A percentile compares a stretch with the other conserved stretches of the same genome.
phyloP scores from a whole-genome alignment of 2,888 invertebrate genomes.

The Orthosia cruda region DNA sequence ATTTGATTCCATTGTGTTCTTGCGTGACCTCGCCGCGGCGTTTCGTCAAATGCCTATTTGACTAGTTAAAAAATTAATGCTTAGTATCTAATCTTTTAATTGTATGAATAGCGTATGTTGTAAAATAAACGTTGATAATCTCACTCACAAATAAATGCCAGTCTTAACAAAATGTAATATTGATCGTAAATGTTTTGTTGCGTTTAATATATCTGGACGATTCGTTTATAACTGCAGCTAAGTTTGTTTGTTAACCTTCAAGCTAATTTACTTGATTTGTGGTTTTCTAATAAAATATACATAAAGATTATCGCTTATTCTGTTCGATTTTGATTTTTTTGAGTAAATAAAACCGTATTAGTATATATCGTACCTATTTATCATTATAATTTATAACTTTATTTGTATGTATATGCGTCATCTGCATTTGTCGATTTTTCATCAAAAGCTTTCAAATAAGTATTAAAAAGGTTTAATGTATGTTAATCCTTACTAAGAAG shows the following conservation, averaged over 20 bases:
- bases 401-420: background rate
- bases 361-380: background rate
- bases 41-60: constrained; percentile 17
- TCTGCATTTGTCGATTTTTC: constrained; percentile 29
- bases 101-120: background rate
- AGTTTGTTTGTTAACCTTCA: constrained; percentile 1
- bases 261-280: background rate
- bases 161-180: background rate
- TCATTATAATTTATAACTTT: constrained; percentile 9
- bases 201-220: constrained; percentile 5
- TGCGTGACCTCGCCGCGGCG: background rate
- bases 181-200: constrained; percentile 4
- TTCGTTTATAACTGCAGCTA: background rate
- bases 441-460: constrained; percentile 38
- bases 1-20: background rate
- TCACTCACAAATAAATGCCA: background rate
- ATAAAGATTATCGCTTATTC: background rate
- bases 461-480: constrained; percentile 49
- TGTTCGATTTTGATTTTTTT: background rate
- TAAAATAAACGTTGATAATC: background rate
- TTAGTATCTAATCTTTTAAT: background rate
- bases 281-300: background rate
- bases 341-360: background rate
- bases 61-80: background rate
- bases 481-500: constrained; percentile 40